Evolutionary conservation across 2,797 vertebrate genomes (phyloP).

Genomic region (Chelon auratus): DNA sequence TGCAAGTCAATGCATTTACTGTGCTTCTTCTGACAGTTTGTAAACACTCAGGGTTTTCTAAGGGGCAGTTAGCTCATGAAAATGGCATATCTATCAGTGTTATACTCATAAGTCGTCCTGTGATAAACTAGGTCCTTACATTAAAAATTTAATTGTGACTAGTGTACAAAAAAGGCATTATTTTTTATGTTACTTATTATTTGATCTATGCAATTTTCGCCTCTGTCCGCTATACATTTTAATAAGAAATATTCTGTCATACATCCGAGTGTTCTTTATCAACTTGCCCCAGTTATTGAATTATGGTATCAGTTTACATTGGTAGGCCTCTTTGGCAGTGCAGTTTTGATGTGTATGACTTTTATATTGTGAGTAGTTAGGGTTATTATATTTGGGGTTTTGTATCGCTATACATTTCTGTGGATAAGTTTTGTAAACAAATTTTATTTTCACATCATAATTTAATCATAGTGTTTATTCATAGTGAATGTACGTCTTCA

Average conservation of each 20-base stretch:
- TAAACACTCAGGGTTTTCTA: neutral
- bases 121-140: slow-evolving; percentile 40
- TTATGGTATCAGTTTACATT: neutral
- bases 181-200: neutral
- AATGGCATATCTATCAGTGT: neutral
- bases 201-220: neutral
- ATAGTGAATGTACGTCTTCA: too few relatives aligned
- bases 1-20: neutral
- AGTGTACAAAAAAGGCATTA: neutral
- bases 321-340: neutral
- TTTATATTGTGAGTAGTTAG: neutral
- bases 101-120: neutral
- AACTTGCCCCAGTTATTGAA: neutral
- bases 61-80: neutral
- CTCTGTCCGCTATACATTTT: neutral
- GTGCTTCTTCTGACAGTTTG: neutral
- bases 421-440: neutral
- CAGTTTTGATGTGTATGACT: neutral
- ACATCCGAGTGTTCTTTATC: neutral
- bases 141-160: slow-evolving; percentile 40
- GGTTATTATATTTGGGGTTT: neutral
- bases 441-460: too few relatives aligned
- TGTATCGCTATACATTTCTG: neutral
- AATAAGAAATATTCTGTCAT: neutral
- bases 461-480: too few relatives aligned